Percentiles rank a stretch among this genome's conserved stretches.
These are phyloP conservation scores for Melitaea athalia DNA, from an alignment of 2,888 invertebrate species.

Conservation along the genomic window DNA sequence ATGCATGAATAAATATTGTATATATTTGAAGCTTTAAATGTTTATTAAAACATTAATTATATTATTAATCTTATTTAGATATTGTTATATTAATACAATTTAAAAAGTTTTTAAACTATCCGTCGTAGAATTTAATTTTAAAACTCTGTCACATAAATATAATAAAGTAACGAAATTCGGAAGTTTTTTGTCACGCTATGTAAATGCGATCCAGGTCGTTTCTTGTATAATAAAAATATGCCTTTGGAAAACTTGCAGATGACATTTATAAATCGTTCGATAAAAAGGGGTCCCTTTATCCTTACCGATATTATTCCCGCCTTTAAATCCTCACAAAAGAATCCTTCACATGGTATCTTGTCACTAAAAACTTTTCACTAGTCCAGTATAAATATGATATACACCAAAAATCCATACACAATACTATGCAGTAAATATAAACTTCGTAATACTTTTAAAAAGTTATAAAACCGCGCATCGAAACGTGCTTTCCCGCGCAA, in stretches of 20 bases:
- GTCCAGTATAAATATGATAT: constrained; percentile 28
- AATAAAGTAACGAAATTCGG: not conserved
- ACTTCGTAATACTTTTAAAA: constrained; percentile 45
- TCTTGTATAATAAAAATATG: not conserved
- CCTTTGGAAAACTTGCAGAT: constrained; percentile 24
- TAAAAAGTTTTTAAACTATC: too few species aligned
- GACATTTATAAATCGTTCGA: constrained; percentile 17
- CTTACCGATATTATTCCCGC: constrained; percentile 65
- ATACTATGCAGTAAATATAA: not conserved
- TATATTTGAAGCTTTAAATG: too few species aligned
- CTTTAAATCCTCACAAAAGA: constrained; percentile 64
- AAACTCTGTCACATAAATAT: not conserved
- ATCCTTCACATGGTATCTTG: constrained; percentile 58
- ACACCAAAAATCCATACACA: constrained; percentile 28
- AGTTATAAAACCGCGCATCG: constrained; percentile 49
- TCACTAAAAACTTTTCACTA: constrained; percentile 52
- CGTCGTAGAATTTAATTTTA: not conserved
- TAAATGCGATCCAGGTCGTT: not conserved
- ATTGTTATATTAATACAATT: too few species aligned
- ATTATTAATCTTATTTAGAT: too few species aligned
- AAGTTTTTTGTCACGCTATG: not conserved
- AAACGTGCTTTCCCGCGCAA: constrained; percentile 76
- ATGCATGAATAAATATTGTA: too few species aligned
- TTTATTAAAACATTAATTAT: too few species aligned
- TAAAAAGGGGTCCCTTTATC: constrained; percentile 36